phyloP scores from a whole-genome alignment of 2,888 invertebrate species.

The Diachrysia chrysitis region DNA sequence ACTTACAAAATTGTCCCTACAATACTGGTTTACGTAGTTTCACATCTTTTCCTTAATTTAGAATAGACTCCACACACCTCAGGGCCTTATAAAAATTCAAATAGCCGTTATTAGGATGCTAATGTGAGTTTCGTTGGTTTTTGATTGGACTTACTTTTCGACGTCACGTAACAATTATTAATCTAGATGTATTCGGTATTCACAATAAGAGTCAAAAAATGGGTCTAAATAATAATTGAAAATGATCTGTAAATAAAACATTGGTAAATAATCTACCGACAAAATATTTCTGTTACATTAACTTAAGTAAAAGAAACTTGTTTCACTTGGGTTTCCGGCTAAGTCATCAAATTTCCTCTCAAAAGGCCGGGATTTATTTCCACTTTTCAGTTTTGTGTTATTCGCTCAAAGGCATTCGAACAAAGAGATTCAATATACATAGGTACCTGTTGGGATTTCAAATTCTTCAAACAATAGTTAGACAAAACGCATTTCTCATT shows the following conservation, averaged over 20 bases:
- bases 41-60: neutral
- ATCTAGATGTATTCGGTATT: neutral
- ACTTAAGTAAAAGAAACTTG: slow-evolving; percentile 46
- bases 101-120: slow-evolving; percentile 2
- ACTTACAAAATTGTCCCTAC: neutral
- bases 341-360: slow-evolving; percentile 52
- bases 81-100: slow-evolving; percentile 9
- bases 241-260: slow-evolving; percentile 9
- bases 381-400: slow-evolving; percentile 73
- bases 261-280: slow-evolving; percentile 22
- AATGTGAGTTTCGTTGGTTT: neutral
- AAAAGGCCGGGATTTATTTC: slow-evolving; percentile 71
- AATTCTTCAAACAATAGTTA: slow-evolving; percentile 35
- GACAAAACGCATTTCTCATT: slow-evolving; percentile 40
- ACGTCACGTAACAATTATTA: neutral
- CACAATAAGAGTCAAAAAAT: neutral
- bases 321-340: slow-evolving; percentile 45
- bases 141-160: neutral
- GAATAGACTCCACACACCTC: neutral
- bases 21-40: neutral
- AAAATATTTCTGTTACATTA: slow-evolving; percentile 53
- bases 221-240: neutral
- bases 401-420: slow-evolving; percentile 61
- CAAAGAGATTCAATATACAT: slow-evolving; percentile 59
- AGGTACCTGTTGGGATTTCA: slow-evolving; percentile 28